Evolutionary conservation across 2,797 vertebrate species (phyloP), one percentile per base, ranked within the genome.

Genomic region (Odontamblyopus rebecca): DNA sequence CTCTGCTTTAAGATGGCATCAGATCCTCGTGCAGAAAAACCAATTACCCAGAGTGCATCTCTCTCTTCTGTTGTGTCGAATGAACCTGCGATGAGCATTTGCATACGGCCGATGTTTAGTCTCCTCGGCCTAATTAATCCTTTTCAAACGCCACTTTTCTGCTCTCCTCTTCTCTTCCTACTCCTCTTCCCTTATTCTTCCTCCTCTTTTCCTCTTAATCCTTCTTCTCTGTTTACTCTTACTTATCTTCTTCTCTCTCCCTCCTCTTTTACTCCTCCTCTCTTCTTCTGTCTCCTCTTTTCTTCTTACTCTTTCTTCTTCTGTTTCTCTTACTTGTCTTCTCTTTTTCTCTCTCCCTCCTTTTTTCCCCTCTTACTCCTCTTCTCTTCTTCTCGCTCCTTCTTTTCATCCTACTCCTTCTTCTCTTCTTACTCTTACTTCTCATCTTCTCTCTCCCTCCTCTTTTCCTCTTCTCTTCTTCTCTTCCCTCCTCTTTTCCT

Each of bases 71-170:
- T 41, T 35, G 32, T 2, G 3, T 9, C 19, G 27, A 68, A 60
- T 60, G 26, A 60, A 41, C 61, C 16, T 19, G 27, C 53, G 18
- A 61, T 48, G 60, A 57, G 26, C 7, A 61, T 70, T 62, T 64
- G 50, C 56, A 63, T 76, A 74, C 53, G 61, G 74, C 54, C 72
- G 7, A 76, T 69, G 69, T 75, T 19, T 38, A 32, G 63, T 69
- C 68, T 61, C 29, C 76, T 68, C 44, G 35, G 32, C 12, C 70
- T 62, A 78, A 81, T 72, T 72, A 35, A 77, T 77, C 61, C 50
- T 75, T 30, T 57, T 66, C 27, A 27, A 26, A 51, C 50, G 12
- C 51, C 61, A 6, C n/a, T 8, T 23, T 19, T 74, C 2, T 51
- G 15, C 16, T 19, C 7, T 56, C 53, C 2, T 56, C 54, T 56